Conservation (phyloP, 2,888 invertebrate species). For the Caenorhabditis angaria region DNA sequence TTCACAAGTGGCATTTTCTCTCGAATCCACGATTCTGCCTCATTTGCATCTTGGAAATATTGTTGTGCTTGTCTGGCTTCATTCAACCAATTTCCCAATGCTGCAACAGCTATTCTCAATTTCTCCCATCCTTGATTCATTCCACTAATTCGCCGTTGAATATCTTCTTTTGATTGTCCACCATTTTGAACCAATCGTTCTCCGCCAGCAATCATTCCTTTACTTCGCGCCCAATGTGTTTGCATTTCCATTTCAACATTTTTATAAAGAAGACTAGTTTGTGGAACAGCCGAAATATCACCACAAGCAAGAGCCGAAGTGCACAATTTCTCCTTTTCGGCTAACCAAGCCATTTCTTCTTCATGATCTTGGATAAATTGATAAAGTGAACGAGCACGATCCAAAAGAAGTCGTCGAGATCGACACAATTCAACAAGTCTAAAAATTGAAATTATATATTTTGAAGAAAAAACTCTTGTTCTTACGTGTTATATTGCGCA, state of each 20-base stretch:
- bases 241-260: constrained; percentile 84
- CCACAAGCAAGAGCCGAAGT: constrained; percentile 91
- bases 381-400: constrained; percentile 90
- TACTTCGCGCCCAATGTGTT: constrained; percentile 74
- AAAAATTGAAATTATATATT: constrained; percentile 9
- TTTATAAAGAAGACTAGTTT: constrained; percentile 77
- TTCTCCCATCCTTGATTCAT: constrained; percentile 81
- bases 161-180: constrained; percentile 53
- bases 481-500: constrained; percentile 79
- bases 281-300: constrained; percentile 88
- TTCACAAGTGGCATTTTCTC: constrained; percentile 91
- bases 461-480: background rate
- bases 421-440: constrained; percentile 81
- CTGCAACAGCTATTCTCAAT: constrained; percentile 84
- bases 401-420: constrained; percentile 83
- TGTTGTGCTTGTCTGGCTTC: constrained; percentile 92
- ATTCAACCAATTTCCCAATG: constrained; percentile 82
- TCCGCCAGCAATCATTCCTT: constrained; percentile 72
- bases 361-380: constrained; percentile 94
- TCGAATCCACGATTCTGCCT: constrained; percentile 95
- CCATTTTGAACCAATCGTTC: constrained; percentile 59
- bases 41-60: constrained; percentile 84
- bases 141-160: constrained; percentile 42
- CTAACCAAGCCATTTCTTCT: constrained; percentile 95
- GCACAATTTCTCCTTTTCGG: constrained; percentile 89